Evolutionary conservation across 1,140 invertebrate species (phyloP), one percentile per base, ranked within the genome.

Genomic region (Antheraea pernyi): DNA sequence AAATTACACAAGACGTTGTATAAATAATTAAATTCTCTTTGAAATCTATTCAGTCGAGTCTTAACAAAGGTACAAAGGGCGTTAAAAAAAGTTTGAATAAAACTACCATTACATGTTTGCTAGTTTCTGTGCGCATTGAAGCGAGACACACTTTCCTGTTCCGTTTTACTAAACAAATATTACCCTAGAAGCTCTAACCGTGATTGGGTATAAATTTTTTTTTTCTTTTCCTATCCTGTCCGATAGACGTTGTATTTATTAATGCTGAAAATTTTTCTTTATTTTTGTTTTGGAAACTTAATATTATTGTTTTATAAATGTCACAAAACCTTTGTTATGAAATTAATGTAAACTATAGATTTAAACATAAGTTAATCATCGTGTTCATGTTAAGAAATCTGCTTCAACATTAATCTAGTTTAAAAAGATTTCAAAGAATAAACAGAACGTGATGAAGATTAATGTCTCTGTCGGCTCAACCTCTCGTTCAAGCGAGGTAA

Each of bases 31-130:
- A 72, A 67, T n/a, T 61, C 74, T 59, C 73, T 78, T 73, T 70
- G 77, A 71, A 77, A 79, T 76, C 63, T 46, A 62, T 73, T 73
- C 42, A 65, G 22, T 53, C 68, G 62, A 67, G 72, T 63, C 30
- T 42, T 70, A 37, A 74, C 69, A 85, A 81, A 86, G 80, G 80
- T 83, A 73, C 66, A 78, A 78, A 85, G 84, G 86, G 79, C 73
- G 66, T 62, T 65, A 71, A 72, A 86, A n/a, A 88, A 85, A 86
- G 77, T 68, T 82, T 75, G 70, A 77, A 81, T 75, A 75, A 80
- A 85, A 77, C 63, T 65, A 70, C 79, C 74, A 80, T 82, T 82
- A 80, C 80, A 81, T 80, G 83, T 76, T 80, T 77, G 76, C 76
- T 75, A 71, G 71, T 72, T 74, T 72, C 72, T 72, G 72, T 37